Base-by-base conservation (phyloP, 2,113 vertebrate genomes). In the Vimba vimba region DNA sequence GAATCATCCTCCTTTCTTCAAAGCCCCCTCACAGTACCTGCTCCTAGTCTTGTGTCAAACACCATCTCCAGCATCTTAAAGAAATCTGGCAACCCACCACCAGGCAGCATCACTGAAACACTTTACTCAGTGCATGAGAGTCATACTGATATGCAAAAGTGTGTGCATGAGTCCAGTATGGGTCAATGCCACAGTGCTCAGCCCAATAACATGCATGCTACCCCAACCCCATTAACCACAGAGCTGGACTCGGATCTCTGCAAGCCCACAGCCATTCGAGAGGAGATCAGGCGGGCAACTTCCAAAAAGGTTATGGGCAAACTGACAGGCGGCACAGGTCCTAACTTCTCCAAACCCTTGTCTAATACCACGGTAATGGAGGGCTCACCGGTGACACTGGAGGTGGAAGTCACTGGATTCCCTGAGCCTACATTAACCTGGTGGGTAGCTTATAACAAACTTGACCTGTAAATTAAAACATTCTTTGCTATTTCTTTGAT, bases 391-490 rank as follows among this genome's bases (percentile, higher is more conserved):
- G 97, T 99, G 95, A 97, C 95, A 89, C 94, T 99, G 93, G 98
- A 99, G 95, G 96, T 99, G 92, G 97, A 97, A 96, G 97, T 98
- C 91, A 95, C 94, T 43, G 96, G 95, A 97, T 96, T 94, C 88
- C 96, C 96, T 91, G 96, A 98, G 92, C 97, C 97, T 94, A 94
- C 93, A 87, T 91, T 98, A 92, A 97, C 96, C 91, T 97, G 98
- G 97, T 99, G 97, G 97, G 98, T 98, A 97, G 96, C 96, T 89
- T 96, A 96, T 94, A 97, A 96, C 87, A 93, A 96, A 55, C 91
- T 92, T 45, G 91, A 93, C 79, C 76, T 30, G 39, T 85, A 82
- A 59, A 75, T 13, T 50, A 25, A 57, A 74, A 25, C 27, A 52
- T 73, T 11, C 27, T 57, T 19, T 66, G 55, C 68, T 27, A 17